Evolutionary conservation across 2,113 vertebrate species (phyloP).

Genomic region (Atrichornis clamosus): DNA sequence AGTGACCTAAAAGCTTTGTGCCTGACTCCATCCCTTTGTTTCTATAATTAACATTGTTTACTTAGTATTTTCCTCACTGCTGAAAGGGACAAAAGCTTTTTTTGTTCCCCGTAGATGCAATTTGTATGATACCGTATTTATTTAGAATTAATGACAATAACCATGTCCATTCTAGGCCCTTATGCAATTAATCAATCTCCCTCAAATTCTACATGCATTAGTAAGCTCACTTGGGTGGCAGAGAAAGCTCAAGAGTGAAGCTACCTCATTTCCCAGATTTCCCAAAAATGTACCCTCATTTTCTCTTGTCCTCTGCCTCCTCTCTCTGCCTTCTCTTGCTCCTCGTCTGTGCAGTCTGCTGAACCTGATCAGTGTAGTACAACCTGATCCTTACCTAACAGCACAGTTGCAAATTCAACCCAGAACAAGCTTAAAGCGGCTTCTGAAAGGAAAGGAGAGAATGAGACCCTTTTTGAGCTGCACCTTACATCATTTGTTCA

Average conservation of each 20-base stretch:
- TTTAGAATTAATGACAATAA: slow-evolving; percentile 12
- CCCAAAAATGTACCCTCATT: neutral
- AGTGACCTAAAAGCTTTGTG: slow-evolving; percentile 38
- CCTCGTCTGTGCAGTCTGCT: neutral
- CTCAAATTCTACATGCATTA: neutral
- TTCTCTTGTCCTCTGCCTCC: neutral
- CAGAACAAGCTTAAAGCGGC: neutral
- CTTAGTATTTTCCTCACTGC: neutral
- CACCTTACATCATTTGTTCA: neutral
- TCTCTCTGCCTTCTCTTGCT: neutral
- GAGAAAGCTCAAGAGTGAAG: neutral
- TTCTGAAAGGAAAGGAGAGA: neutral
- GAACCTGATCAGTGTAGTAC: neutral
- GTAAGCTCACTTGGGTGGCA: neutral
- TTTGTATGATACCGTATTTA: slow-evolving; percentile 14
- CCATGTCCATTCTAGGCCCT: neutral
- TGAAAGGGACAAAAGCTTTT: neutral
- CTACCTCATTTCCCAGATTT: neutral
- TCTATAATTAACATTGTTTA: slow-evolving; percentile 38
- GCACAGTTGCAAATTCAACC: neutral
- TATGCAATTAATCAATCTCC: neutral
- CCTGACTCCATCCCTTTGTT: slow-evolving; percentile 19
- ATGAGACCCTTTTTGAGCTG: neutral
- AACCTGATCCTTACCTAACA: neutral
- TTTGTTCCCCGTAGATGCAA: neutral